These are phyloP conservation scores for Heliocidaris erythrogramma DNA, from an alignment of 35 echinoderm and acorn worm genomes.

Conservation along the genomic window DNA sequence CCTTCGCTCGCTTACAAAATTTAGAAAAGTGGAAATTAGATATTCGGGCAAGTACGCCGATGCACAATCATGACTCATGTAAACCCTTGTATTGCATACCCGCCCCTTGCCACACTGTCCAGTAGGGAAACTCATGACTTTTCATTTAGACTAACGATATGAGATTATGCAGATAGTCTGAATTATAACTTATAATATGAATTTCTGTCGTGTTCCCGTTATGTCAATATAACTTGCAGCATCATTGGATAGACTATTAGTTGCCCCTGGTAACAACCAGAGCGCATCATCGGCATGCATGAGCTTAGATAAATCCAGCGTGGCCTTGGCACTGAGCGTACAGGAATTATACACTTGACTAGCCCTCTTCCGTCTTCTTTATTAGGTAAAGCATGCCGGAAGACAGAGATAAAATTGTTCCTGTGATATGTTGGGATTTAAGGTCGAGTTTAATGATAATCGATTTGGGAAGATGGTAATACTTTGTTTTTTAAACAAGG, in stretches of 20 bases:
- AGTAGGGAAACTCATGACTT: too few relatives aligned
- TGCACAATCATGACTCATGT: too few relatives aligned
- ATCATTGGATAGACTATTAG: background rate
- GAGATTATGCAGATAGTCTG: too few relatives aligned
- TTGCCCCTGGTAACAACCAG: background rate
- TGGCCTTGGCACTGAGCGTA: background rate
- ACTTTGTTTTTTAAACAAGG: too few relatives aligned
- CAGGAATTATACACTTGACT: constrained; percentile 1
- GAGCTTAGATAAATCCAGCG: background rate
- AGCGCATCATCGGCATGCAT: background rate
- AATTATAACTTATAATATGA: background rate
- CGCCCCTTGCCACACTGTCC: too few relatives aligned
- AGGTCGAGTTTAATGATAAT: background rate
- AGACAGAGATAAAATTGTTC: background rate
- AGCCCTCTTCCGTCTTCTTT: background rate
- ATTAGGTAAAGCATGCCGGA: background rate
- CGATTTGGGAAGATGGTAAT: background rate
- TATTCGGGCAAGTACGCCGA: too few relatives aligned
- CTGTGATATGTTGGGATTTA: background rate
- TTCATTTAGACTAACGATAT: too few relatives aligned
- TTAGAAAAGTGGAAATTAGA: too few relatives aligned
- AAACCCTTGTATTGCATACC: too few relatives aligned
- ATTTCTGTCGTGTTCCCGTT: background rate
- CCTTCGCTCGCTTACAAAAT: too few relatives aligned
- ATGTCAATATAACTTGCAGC: background rate